Base-by-base conservation (phyloP, 2,888 invertebrate genomes). In the Acleris literana region DNA sequence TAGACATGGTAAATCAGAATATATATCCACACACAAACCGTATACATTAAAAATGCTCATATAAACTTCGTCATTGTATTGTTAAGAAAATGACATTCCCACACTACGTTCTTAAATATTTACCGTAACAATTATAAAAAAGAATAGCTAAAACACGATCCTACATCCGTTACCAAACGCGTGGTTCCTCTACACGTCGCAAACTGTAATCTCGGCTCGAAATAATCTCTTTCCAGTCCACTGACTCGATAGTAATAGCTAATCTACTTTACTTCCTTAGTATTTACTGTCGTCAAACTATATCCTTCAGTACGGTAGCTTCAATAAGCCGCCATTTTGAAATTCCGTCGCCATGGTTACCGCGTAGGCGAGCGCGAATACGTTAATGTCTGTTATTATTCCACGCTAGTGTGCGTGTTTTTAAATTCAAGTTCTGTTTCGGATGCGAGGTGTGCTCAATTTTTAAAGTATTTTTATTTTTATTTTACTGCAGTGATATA, bases 301-400 rank as follows among this genome's bases (percentile, higher is more conserved):
- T 53, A 61, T 66, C 66, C 61, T 66, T 61, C 66, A 62, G 56
- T 46, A 16, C 62, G 62, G 66, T 62, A 66, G 62, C 66, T 61
- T 61, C 33, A 56, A 64, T 44, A 57, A 68, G 70, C 83, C 71
- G 88, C 89, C 90, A 89, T 90, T 66, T 89, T 90, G 87, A 78
- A 88, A 87, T 85, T 70, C 74, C 77, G 83, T 88, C 78, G 78
- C 81, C 79, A 83, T 87, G 81, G 87, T 83, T 84, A 88, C 85
- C 77, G 81, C 80, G 85, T 84, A 80, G 81, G 83, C 79, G 77
- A 74, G 74, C 65, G 74, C 71, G 74, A 63, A 68, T 68, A 57
- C 62, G 44, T 44, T 62, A 61, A 66, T 57, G 53, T 18, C 57
- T 48, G 66, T 66, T 66, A 66, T 66, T 66, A 64, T 64, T 63